Evolutionary conservation across 2,888 invertebrate genomes (phyloP), one percentile per base, ranked within the genome.

Genomic region (Andrena camellia): DNA sequence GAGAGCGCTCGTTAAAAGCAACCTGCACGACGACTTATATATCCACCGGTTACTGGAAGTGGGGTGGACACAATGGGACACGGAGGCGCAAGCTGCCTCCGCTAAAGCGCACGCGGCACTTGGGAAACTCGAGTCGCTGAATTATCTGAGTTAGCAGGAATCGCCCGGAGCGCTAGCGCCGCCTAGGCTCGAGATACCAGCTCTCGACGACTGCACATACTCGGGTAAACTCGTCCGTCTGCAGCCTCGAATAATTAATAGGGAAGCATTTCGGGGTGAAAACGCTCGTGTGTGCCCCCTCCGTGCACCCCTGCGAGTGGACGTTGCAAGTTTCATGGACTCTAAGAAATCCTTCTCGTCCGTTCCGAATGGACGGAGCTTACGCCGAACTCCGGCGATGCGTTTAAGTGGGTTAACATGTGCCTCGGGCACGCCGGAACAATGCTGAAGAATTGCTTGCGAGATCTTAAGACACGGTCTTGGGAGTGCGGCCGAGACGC

Each of bases 91-190:
- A 35, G 33, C 68, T 10, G 48, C 35, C 42, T 42, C 73, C 29
- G 26, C 13, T 70, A 70, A 70, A 79, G 64, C 70, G 29, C 78
- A 64, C 64, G 31, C 23, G 64, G 57, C 50, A 23, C 64, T 42
- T 4, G 33, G 31, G 68, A 33, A 71, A 68, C 67, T 59, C 35
- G n/a, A 23, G 50, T 74, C 74, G 23, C 8, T 82, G 83, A 83
- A 83, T 83, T 83, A 74, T 74, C 83, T 73, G 70, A 74, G 78
- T 77, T 72, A 74, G 57, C 78, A 70, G 60, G 59, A 74, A 78
- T 82, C 73, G 67, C 78, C 78, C 63, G 83, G 62, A 82, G 83
- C 74, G 63, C 8, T 66, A 17, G 42, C n/a, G n/a, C n/a, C n/a
- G n/a, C n/a, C 33, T 10, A 31, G 57, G 52, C 50, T 31, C 42